Evolutionary conservation across 2,113 vertebrate genomes (phyloP).

Genomic region (Callionymus lyra): DNA sequence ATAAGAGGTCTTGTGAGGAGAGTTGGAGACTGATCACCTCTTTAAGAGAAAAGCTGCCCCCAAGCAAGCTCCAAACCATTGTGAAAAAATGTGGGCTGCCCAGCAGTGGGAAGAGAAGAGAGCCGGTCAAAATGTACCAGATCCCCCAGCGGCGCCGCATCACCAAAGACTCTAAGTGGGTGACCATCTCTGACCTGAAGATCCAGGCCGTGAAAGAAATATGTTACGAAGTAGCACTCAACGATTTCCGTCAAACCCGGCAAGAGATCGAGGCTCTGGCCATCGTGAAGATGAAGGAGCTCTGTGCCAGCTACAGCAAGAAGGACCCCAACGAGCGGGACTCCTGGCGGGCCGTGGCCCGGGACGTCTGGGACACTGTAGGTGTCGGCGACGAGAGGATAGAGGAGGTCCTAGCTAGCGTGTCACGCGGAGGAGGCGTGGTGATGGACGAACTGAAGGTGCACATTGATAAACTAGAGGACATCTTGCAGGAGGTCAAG

Average conservation of each 20-base stretch:
- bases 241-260: conserved; percentile 91
- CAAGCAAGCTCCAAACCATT: conserved; percentile 98
- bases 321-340: conserved; percentile 96
- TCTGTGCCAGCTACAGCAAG: conserved; percentile 88
- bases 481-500: conserved; percentile 96
- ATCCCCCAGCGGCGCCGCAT: conserved; percentile 89
- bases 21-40: conserved; percentile 99
- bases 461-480: conserved; percentile 94
- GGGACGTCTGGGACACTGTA: conserved; percentile 97
- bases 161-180: conserved; percentile 97
- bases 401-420: conserved; percentile 76
- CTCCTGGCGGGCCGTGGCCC: conserved; percentile 91
- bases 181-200: conserved; percentile 96
- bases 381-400: conserved; percentile 92
- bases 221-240: conserved; percentile 96
- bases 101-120: conserved; percentile 94
- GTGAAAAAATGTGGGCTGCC: conserved; percentile 98
- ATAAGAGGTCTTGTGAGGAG: conserved; percentile 99
- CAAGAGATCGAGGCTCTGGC: conserved; percentile 98
- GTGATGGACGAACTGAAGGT: conserved; percentile 94
- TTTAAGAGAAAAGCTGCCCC: conserved; percentile 97
- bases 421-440: conserved; percentile 58
- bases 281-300: conserved; percentile 98
- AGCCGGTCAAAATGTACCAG: conserved; percentile 97
- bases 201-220: conserved; percentile 99